Percentiles rank a stretch among this genome's conserved stretches.
Evolutionary conservation across 2,888 invertebrate genomes (phyloP).

Genomic region (Endotricha flammealis): DNA sequence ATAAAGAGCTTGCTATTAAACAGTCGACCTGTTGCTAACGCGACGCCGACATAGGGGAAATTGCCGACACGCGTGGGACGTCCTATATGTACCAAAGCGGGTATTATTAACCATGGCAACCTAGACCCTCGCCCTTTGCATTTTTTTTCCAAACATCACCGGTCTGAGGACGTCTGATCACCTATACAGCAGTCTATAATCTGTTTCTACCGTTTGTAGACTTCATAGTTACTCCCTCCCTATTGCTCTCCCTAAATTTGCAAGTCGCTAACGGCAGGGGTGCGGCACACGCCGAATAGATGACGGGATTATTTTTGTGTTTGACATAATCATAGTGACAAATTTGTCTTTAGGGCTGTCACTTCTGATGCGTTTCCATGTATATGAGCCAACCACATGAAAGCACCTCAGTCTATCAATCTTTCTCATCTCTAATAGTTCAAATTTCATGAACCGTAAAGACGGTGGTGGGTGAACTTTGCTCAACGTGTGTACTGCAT

Average conservation of each 20-base stretch:
- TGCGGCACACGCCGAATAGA: conserved; percentile 69
- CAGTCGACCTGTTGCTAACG: conserved; percentile 60
- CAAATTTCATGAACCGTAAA: conserved; percentile 3
- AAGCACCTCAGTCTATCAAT: background rate
- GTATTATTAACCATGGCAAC: conserved; percentile 75
- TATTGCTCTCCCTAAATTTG: conserved; percentile 60
- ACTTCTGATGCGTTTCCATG: conserved; percentile 51
- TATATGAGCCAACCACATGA: conserved; percentile 25
- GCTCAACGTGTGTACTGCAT: no score
- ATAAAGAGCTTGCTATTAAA: conserved; percentile 44
- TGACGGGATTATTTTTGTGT: conserved; percentile 78
- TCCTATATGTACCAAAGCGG: conserved; percentile 38
- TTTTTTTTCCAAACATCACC: conserved; percentile 65
- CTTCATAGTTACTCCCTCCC: conserved; percentile 38
- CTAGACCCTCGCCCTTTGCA: conserved; percentile 47
- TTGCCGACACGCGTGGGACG: conserved; percentile 38
- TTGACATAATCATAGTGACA: conserved; percentile 79
- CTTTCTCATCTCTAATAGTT: background rate
- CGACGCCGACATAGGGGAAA: conserved; percentile 37
- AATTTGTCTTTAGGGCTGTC: conserved; percentile 71
- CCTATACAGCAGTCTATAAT: conserved; percentile 70
- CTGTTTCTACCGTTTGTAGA: conserved; percentile 52
- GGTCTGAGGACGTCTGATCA: conserved; percentile 65
- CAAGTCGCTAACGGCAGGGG: conserved; percentile 64
- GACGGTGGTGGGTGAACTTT: background rate